phyloP scores from a whole-genome alignment of 2,113 vertebrate genomes.

The Gymnogyps californianus region DNA sequence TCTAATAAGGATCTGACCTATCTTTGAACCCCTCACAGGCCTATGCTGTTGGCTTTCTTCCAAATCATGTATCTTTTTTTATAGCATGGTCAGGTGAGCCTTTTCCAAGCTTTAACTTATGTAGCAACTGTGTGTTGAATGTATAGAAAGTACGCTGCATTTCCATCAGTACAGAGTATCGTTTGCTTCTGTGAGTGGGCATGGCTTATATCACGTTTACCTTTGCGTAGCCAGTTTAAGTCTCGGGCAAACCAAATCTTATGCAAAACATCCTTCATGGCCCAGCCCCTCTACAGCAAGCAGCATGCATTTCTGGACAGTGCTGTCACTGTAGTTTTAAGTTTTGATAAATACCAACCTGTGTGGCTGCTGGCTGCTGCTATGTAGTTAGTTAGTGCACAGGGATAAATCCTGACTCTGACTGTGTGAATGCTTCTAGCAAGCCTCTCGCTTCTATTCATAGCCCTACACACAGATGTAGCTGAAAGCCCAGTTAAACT shows the following conservation, averaged over 20 bases:
- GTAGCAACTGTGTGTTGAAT: not conserved
- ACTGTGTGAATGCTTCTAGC: not conserved
- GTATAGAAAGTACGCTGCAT: not conserved
- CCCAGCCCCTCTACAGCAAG: not conserved
- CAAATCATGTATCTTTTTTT: not conserved
- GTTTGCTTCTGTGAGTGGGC: not conserved
- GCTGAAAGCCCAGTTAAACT: not conserved
- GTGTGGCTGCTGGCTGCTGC: not conserved
- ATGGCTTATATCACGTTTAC: not conserved
- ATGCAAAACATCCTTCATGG: accelerated
- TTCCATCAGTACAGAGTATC: not conserved
- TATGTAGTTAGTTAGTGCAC: not conserved
- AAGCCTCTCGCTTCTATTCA: not conserved
- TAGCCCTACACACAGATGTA: not conserved
- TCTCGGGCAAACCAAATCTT: not conserved
- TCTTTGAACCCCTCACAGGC: not conserved
- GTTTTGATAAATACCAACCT: not conserved
- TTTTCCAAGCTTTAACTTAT: not conserved
- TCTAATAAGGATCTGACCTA: not conserved
- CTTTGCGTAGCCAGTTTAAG: not conserved
- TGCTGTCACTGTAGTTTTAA: not conserved
- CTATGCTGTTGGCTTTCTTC: not conserved
- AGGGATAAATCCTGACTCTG: not conserved
- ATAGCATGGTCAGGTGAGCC: not conserved
- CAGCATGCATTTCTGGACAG: not conserved